Percentiles rank a stretch among this genome's conserved stretches.
These are phyloP conservation scores for Rhagologus leucostigma DNA, from an alignment of 2,113 vertebrate genomes.

Conservation along the genomic window DNA sequence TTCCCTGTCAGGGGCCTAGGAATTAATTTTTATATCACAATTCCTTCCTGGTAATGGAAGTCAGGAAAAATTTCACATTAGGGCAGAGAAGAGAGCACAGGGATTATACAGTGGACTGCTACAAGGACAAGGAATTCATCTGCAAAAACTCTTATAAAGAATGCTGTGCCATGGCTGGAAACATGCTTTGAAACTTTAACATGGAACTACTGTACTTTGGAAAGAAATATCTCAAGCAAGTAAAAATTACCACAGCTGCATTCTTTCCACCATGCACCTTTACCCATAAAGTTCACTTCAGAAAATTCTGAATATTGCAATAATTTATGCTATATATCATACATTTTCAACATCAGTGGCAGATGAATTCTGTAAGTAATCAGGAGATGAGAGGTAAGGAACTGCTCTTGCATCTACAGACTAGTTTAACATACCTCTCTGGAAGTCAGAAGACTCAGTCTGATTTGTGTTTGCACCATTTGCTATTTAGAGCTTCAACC, in stretches of 20 bases:
- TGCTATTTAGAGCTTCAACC: not conserved
- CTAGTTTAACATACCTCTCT: not conserved
- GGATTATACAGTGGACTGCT: not conserved
- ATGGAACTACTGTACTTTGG: not conserved
- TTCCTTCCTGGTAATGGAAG: not conserved
- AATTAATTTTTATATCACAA: constrained; percentile 9
- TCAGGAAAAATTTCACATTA: not conserved
- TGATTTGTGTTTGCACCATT: not conserved
- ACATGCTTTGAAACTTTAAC: not conserved
- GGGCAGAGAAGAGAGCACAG: not conserved
- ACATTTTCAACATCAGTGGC: not conserved
- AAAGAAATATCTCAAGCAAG: not conserved
- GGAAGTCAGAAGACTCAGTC: not conserved
- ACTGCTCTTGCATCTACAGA: not conserved
- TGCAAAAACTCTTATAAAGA: not conserved
- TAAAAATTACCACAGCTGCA: not conserved
- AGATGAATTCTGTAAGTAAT: not conserved
- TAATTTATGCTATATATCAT: not conserved
- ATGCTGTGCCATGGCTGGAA: not conserved
- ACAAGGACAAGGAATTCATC: not conserved
- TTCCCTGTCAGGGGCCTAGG: not conserved
- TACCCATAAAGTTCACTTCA: not conserved
- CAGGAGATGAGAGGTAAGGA: not conserved
- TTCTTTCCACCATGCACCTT: not conserved
- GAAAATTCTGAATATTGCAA: not conserved